Conservation (phyloP, 2,888 invertebrate genomes). For the Cryptocephalus moraei region DNA sequence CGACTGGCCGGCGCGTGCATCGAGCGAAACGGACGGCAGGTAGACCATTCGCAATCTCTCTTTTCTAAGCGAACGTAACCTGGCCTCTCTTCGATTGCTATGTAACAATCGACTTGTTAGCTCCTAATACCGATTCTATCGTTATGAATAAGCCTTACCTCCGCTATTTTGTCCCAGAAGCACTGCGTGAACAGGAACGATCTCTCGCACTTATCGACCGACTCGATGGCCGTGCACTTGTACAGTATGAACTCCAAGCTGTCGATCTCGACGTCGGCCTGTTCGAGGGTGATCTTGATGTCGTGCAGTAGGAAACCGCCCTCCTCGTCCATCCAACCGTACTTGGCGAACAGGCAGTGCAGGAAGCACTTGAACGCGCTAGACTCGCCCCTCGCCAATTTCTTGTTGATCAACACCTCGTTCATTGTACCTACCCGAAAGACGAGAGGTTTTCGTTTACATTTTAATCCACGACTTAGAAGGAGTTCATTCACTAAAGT, state of each 20-base stretch:
- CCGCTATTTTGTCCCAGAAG: conserved; percentile 33
- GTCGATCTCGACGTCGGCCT: conserved; percentile 25
- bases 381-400: conserved; percentile 22
- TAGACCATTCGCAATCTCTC: too few relatives aligned
- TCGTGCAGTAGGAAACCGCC: conserved; percentile 34
- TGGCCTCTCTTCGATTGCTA: too few relatives aligned
- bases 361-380: conserved; percentile 34
- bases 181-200: conserved; percentile 33
- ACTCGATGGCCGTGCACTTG: conserved; percentile 30
- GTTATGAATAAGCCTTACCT: too few relatives aligned
- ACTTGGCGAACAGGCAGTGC: conserved; percentile 34
- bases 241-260: conserved; percentile 30
- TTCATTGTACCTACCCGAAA: conserved; percentile 28
- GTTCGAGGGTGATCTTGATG: conserved; percentile 29
- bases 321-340: conserved; percentile 37
- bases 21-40: too few relatives aligned
- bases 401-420: conserved; percentile 31
- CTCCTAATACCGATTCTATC: too few relatives aligned
- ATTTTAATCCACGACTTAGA: too few relatives aligned
- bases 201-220: conserved; percentile 31
- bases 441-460: too few relatives aligned
- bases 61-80: too few relatives aligned
- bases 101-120: too few relatives aligned
- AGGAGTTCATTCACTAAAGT: too few relatives aligned
- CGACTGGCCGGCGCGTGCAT: too few relatives aligned